Base-by-base conservation (phyloP, 2,797 vertebrate species). In the Mionectes olivaceus region DNA sequence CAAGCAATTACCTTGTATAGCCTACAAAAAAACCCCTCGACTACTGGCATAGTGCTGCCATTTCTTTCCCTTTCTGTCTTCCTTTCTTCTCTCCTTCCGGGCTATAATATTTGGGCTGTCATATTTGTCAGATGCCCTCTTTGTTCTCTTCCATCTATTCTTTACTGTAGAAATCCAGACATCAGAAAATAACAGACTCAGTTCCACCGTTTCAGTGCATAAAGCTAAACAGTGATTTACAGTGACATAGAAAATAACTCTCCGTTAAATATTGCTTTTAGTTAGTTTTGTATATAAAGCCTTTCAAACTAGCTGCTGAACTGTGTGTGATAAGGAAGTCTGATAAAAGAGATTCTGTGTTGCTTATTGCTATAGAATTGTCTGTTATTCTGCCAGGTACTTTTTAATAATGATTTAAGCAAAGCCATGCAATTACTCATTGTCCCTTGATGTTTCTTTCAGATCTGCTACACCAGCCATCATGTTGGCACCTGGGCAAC, bases 241-340 rank as follows among this genome's bases (percentile, higher is more conserved):
- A 78, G 74, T 95, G 89, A 89, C 92, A 88, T 11, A 89, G 87
- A 95, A 96, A 95, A 96, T 93, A 95, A 92, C 76, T 93, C 61
- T 94, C 78, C 90, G 79, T 95, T 96, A 96, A 96, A 95, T 95
- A 96, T 86, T 96, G 82, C 21, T 94, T 95, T 95, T 95, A 92
- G 87, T 95, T 90, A 83, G 78, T 70, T 94, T 94, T 92, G 70
- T 94, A 46, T 90, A 83, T 89, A 94, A 96, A 96, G 55, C 60
- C 76, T 96, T 96, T 95, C 92, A 95, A 93, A 88, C 76, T 89
- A 89, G 76, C 87, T 83, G 64, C 71, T 91, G 85, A 96, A 73
- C 83, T 92, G 46, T 68, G 59, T 90, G 73, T 93, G 89, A 96
- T 94, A 94, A 96, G 64, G 39, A 95, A 80, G 67, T 83, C 83